Evolutionary conservation across 2,797 vertebrate genomes (phyloP).

Genomic region (Capromys pilorides): DNA sequence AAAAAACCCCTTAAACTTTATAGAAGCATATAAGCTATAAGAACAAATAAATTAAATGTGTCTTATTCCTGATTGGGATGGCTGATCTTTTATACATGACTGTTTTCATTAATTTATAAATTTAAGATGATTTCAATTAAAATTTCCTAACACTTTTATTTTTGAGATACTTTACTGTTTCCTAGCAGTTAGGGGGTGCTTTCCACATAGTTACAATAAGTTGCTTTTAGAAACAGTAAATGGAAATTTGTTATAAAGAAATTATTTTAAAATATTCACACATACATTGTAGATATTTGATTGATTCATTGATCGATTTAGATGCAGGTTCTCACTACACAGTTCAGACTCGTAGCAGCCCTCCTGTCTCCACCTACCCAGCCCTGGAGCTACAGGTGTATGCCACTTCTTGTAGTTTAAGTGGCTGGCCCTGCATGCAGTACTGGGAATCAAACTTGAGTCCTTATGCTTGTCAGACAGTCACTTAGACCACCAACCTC

Average conservation of each 20-base stretch:
- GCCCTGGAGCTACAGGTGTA: no score
- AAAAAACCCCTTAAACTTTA: neutral
- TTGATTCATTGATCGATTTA: neutral
- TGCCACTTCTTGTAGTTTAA: no score
- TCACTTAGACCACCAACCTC: no score
- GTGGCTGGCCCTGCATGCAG: no score
- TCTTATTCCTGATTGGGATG: neutral
- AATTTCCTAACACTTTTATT: neutral
- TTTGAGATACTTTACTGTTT: neutral
- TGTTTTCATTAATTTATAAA: neutral
- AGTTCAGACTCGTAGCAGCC: no score
- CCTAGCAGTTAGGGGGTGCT: neutral
- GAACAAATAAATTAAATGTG: neutral
- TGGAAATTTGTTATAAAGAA: conserved; percentile 32
- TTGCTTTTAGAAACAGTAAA: conserved; percentile 28
- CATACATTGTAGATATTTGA: neutral
- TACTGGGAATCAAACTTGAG: no score
- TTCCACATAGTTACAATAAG: neutral
- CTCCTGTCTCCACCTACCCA: no score
- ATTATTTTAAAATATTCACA: neutral
- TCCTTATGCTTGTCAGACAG: no score
- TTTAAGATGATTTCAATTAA: neutral
- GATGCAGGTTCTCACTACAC: no score
- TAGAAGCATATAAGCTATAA: neutral
- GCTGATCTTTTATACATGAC: neutral